Base-by-base conservation (phyloP, 2,797 vertebrate species). In the Anguilla anguilla region DNA sequence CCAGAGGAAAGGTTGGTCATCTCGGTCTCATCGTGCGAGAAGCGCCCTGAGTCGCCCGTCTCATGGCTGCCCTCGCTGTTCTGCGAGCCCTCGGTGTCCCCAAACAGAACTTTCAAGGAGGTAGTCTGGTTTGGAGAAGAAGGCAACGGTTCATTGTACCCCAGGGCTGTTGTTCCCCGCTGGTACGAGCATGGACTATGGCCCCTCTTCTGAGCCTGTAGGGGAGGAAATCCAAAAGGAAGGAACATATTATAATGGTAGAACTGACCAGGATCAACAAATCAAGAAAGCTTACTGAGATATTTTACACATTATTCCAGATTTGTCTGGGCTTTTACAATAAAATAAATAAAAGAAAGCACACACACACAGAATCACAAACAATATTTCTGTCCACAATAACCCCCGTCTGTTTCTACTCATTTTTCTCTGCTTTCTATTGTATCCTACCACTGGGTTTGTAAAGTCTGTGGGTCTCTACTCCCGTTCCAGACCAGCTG, bases 31-130 rank as follows among this genome's bases (percentile, higher is more conserved):
- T 99, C 97, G 0, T 98, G 98, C 0, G 98, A 99, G 92, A 97
- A 99, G 67, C 97, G 96, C 0, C 98, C 98, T 0, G 98, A 99
- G 93, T 99, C 98, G 0, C 97, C 96, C 0, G 98, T 99, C 87
- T 96, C 97, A 0, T 98, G 98, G 94, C 98, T 99, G 81, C 97
- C 97, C 89, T 99, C 98, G 0, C 98, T 99, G 94, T 96, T 97
- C 5, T 98, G 98, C 0, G 98, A 99, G 49, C 97, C 97, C 92
- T 99, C 98, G 0, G 94, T 95, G 90, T 99, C 98, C 0, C 93
- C 90, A 1, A 97, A 96, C 0, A 96, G 91, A 25, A 86, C 91
- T 81, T 94, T 96, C 93, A 97, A 95, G 69, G 89, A 74, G 43
- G 88, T 0, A 39, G 93, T 94, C 88, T 93, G 96, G 79, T 94